Conservation (phyloP, 2,888 invertebrate species). For the Nomada hirtipes region DNA sequence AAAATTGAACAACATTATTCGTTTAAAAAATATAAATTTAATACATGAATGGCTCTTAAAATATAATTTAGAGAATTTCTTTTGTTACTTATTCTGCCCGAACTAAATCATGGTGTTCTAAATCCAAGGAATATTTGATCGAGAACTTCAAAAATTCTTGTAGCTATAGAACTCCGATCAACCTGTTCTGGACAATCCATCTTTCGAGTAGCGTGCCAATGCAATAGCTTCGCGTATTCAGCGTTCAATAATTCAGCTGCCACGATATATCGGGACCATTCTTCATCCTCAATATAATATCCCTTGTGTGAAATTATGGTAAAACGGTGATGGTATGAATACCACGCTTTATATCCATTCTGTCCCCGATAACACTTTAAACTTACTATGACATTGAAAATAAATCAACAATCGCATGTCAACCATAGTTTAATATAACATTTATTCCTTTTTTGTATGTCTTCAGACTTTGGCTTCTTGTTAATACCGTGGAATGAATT, state of each 20-base stretch:
- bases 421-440: background rate
- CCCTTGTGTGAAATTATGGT: constrained; percentile 33
- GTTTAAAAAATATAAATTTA: too few species aligned
- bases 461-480: background rate
- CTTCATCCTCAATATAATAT: constrained; percentile 38
- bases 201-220: constrained; percentile 34
- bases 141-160: constrained; percentile 16
- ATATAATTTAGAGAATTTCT: too few species aligned
- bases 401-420: background rate
- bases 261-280: constrained; percentile 42
- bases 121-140: background rate
- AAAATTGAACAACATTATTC: too few species aligned
- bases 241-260: constrained; percentile 45
- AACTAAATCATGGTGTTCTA: too few species aligned
- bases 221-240: constrained; percentile 38
- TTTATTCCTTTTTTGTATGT: background rate
- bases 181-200: constrained; percentile 33
- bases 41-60: too few species aligned
- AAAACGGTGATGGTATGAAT: constrained; percentile 24
- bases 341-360: background rate
- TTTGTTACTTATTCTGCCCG: too few species aligned
- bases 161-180: background rate
- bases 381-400: background rate
- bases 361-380: background rate
- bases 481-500: too few species aligned